A percentile compares a stretch with the other conserved stretches of the same genome.
Conservation (phyloP, 1,140 invertebrate species). For the Rhyzopertha dominica region DNA sequence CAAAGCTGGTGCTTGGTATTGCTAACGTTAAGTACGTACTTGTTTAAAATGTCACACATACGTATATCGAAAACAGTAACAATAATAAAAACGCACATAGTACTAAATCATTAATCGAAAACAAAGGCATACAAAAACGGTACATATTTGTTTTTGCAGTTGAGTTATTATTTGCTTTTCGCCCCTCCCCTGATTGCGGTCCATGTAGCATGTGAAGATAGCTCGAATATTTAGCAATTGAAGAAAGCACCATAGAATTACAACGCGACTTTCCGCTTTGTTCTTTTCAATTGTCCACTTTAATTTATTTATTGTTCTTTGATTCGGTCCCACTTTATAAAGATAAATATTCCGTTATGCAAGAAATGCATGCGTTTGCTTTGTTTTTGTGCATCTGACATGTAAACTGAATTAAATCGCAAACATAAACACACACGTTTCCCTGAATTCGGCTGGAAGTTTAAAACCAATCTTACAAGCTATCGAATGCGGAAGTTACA, state of each 20-base stretch:
- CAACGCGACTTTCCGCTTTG: slow-evolving; percentile 29
- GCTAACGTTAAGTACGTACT: slow-evolving; percentile 16
- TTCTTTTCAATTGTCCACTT: slow-evolving; percentile 26
- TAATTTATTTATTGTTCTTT: slow-evolving; percentile 30
- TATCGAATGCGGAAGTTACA: slow-evolving; percentile 11
- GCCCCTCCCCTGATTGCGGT: slow-evolving; percentile 42
- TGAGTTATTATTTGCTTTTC: slow-evolving; percentile 23
- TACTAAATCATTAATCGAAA: too few species aligned
- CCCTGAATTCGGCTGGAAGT: slow-evolving; percentile 14
- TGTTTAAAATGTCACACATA: slow-evolving; percentile 44
- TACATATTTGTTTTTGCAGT: slow-evolving; percentile 34
- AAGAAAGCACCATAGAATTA: slow-evolving; percentile 44
- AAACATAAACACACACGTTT: slow-evolving; percentile 24
- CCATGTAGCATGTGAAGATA: slow-evolving; percentile 46
- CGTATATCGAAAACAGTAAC: too few species aligned
- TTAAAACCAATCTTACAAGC: slow-evolving; percentile 6
- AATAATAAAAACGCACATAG: too few species aligned
- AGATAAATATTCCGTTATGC: not conserved
- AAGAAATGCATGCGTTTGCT: not conserved
- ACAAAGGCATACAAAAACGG: slow-evolving; percentile 45
- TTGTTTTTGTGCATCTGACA: not conserved
- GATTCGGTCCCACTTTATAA: slow-evolving; percentile 18
- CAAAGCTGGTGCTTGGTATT: slow-evolving; percentile 24
- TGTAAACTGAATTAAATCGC: slow-evolving; percentile 5
- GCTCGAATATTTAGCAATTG: slow-evolving; percentile 45